phyloP scores from a whole-genome alignment of 2,888 invertebrate species.

The Erebia epiphron region DNA sequence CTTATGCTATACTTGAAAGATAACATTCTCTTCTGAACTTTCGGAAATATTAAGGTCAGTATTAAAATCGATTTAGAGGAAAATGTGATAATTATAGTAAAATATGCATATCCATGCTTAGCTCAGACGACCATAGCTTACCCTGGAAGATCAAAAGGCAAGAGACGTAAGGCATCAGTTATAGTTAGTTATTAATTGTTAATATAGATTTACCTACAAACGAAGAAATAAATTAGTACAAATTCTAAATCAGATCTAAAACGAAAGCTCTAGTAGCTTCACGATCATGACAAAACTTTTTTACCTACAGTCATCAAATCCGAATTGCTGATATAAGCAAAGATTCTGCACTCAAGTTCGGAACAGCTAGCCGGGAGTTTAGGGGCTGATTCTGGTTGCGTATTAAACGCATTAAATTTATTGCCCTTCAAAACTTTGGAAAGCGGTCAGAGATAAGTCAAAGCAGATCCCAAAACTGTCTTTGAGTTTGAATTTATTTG shows the following conservation, averaged over 20 bases:
- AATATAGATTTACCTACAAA: not conserved
- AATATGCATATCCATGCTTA: too few relatives aligned
- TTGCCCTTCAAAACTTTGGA: conserved; percentile 40
- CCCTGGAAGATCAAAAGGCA: too few relatives aligned
- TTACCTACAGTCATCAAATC: conserved; percentile 32
- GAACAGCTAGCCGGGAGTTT: not conserved
- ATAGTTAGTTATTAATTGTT: too few relatives aligned
- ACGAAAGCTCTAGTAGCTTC: not conserved
- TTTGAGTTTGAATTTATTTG: conserved; percentile 17
- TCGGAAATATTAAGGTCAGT: not conserved
- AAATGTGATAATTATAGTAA: too few relatives aligned
- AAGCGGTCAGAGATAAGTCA: conserved; percentile 35
- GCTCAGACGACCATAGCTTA: too few relatives aligned
- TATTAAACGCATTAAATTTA: conserved; percentile 42
- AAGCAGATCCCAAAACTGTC: conserved; percentile 18
- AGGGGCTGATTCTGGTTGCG: conserved; percentile 36
- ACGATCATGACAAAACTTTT: conserved; percentile 5
- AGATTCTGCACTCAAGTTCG: conserved; percentile 18
- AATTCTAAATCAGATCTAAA: not conserved
- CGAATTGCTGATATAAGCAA: conserved; percentile 18
- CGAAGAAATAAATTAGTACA: not conserved
- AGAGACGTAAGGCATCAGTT: too few relatives aligned
- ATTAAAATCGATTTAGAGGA: not conserved
- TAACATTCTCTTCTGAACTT: not conserved
- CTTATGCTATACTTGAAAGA: conserved; percentile 30